Percentiles rank a stretch among this genome's conserved stretches.
Conservation (phyloP, 2,113 vertebrate species). For the Dunckerocampus dactyliophorus region DNA sequence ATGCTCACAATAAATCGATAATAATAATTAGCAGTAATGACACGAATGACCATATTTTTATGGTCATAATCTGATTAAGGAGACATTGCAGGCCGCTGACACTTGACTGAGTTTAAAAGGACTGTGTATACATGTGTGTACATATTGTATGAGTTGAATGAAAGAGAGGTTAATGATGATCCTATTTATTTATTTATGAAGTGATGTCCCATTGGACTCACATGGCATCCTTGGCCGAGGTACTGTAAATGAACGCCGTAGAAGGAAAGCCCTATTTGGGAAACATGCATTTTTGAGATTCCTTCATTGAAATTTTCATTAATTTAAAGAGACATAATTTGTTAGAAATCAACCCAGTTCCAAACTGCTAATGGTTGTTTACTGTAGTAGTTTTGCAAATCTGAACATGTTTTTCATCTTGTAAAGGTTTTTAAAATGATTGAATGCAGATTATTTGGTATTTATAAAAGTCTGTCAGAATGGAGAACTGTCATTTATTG, state of each 20-base stretch:
- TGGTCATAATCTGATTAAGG: too few species aligned
- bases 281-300: neutral
- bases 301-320: neutral
- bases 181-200: slow-evolving; percentile 72
- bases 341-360: slow-evolving; percentile 4
- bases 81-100: slow-evolving; percentile 29
- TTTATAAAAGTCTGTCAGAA: slow-evolving; percentile 2
- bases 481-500: slow-evolving; percentile 32
- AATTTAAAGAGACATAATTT: slow-evolving; percentile 4
- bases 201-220: slow-evolving; percentile 28
- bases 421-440: slow-evolving; percentile 6
- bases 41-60: too few species aligned
- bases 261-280: slow-evolving; percentile 3
- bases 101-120: slow-evolving; percentile 25
- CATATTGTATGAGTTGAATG: slow-evolving; percentile 41
- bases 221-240: slow-evolving; percentile 29
- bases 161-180: slow-evolving; percentile 37
- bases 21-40: neutral
- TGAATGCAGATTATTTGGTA: slow-evolving; percentile 3
- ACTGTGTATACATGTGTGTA: slow-evolving; percentile 45
- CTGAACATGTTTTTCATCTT: slow-evolving; percentile 7
- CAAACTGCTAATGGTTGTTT: neutral
- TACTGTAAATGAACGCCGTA: slow-evolving; percentile 18
- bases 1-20: too few species aligned
- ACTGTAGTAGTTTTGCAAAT: neutral